A percentile compares a stretch with the other conserved stretches of the same genome.
These are phyloP conservation scores for Psittacus erithacus DNA, from an alignment of 2,113 vertebrate species.

Conservation along the genomic window DNA sequence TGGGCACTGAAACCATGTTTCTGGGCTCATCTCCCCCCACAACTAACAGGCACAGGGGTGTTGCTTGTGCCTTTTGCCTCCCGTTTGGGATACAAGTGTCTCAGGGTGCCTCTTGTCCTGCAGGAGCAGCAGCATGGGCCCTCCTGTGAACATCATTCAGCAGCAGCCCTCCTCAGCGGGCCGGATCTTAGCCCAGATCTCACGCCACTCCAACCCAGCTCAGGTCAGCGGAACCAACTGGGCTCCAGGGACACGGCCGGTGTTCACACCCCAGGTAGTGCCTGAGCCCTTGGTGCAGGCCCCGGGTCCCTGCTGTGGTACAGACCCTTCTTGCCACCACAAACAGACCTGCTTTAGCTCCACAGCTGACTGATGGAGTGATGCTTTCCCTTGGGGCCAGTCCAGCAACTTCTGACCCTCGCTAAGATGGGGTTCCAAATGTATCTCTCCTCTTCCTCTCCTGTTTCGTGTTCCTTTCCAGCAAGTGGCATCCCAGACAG, in stretches of 20 bases:
- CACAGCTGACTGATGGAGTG: neutral
- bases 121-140: constrained; percentile 79
- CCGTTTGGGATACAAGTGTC: accelerated
- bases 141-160: constrained; percentile 77
- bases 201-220: constrained; percentile 83
- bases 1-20: accelerated
- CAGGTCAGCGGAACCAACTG: constrained; percentile 76
- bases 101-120: neutral
- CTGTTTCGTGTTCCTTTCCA: neutral
- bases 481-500: constrained; percentile 65
- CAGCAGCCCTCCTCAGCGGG: constrained; percentile 80
- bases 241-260: constrained; percentile 75
- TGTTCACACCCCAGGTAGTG: constrained; percentile 88
- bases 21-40: accelerated
- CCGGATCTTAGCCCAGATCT: constrained; percentile 90
- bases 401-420: accelerated
- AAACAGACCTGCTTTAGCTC: neutral
- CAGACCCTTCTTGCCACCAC: neutral
- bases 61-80: neutral
- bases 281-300: neutral
- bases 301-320: accelerated
- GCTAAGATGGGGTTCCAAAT: accelerated
- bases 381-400: accelerated
- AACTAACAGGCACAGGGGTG: accelerated
- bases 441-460: neutral